Evolutionary conservation across 2,113 vertebrate species (phyloP).

Genomic region (Aleadryas rufinucha): DNA sequence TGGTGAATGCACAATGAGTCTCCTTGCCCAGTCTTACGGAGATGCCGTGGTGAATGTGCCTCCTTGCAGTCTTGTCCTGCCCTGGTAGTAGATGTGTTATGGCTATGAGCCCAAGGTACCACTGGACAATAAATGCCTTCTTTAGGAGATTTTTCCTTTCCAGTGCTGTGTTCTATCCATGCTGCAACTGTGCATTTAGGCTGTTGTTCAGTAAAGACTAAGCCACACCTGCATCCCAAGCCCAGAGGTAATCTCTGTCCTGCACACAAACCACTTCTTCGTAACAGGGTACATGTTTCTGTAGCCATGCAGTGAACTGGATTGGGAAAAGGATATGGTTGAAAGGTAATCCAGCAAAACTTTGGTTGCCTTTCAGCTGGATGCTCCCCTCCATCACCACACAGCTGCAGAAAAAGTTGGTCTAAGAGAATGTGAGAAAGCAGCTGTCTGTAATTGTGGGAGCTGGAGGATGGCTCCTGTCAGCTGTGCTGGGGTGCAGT

Average conservation of each 20-base stretch:
- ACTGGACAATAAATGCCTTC: not conserved
- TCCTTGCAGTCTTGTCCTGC: not conserved
- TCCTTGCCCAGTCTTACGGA: not conserved
- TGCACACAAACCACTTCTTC: not conserved
- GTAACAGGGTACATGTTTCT: not conserved
- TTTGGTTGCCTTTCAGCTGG: not conserved
- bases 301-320: not conserved
- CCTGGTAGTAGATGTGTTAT: not conserved
- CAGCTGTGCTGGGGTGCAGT: not conserved
- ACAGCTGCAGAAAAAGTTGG: constrained; percentile 18
- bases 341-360: constrained; percentile 13
- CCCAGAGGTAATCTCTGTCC: not conserved
- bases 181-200: not conserved
- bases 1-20: not conserved
- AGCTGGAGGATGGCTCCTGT: not conserved
- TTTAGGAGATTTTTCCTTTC: not conserved
- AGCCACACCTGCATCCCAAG: not conserved
- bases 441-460: not conserved
- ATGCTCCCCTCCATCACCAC: not conserved
- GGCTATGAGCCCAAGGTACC: not conserved
- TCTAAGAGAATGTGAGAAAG: not conserved
- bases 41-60: not conserved
- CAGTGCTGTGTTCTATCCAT: not conserved
- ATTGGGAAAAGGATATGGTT: not conserved
- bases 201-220: not conserved